Base-by-base conservation (phyloP, 1,140 invertebrate species). In the Diorhabda elongata region DNA sequence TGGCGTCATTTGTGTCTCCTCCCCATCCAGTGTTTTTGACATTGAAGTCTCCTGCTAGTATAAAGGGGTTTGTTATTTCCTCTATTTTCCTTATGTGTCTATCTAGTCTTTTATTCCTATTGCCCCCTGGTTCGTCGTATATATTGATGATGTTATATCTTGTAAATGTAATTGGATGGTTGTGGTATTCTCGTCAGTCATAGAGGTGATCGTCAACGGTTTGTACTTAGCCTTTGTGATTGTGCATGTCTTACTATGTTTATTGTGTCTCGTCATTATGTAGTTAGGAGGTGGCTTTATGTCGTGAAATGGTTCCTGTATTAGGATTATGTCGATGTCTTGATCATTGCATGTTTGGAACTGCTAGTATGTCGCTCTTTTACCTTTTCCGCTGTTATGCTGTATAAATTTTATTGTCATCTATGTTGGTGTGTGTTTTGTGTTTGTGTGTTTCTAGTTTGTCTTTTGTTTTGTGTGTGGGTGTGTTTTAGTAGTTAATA, bases 31-130 rank as follows among this genome's bases (percentile, higher is more conserved):
- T 7, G 52, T 66, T 66, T 41, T 66, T 57, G 6, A 43, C 64
- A 52, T 66, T 58, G 3, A 66, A 9, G 11, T 66, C 64, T 57
- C 64, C 64, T 7, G 26, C 64, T 3, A 66, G 11, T 11, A 11
- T 11, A 11, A 11, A 11, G 11, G 11, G 11, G 11, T 11, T 11
- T 11, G 11, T 11, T 11, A 0, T 11, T 11, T 11, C 11, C 11
- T 11, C 11, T 11, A 11, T 11, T 11, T 11, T 11, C 11, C 11
- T 11, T 11, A 11, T 11, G 11, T 11, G 11, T 11, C 11, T 11
- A 11, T 11, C 11, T 11, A 11, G 11, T 11, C 11, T 11, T 11
- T 11, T 11, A 11, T 11, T 11, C 11, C 11, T 11, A 11, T 11
- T 11, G 56, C 59, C 11, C 8, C 42, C 59, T 3, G 59, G 59